Evolutionary conservation across 2,888 invertebrate genomes (phyloP).

Genomic region (Pristionchus fissidentatus): DNA sequence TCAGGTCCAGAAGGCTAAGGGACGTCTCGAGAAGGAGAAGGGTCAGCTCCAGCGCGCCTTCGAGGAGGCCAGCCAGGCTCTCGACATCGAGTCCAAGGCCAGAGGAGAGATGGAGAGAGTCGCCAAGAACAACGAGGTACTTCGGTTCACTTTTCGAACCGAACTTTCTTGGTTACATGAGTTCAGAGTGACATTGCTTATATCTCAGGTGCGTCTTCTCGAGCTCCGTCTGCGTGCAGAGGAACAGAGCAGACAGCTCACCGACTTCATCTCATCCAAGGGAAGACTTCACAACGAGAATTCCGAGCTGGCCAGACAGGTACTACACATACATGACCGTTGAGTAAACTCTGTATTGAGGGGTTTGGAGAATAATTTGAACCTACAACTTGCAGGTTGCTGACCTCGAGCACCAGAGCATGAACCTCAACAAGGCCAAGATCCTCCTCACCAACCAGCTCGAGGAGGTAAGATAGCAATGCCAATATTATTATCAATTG

Average conservation of each 20-base stretch:
- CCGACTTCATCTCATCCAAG: slow-evolving; percentile 88
- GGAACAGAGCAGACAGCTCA: slow-evolving; percentile 91
- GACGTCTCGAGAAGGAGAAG: slow-evolving; percentile 69
- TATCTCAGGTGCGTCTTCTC: slow-evolving; percentile 82
- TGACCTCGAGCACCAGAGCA: slow-evolving; percentile 90
- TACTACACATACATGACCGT: slow-evolving; percentile 76
- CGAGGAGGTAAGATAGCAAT: slow-evolving; percentile 86
- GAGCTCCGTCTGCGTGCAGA: slow-evolving; percentile 96
- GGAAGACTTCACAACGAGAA: slow-evolving; percentile 97
- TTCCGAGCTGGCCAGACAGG: slow-evolving; percentile 93
- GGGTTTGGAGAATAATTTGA: background rate
- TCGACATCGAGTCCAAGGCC: slow-evolving; percentile 66
- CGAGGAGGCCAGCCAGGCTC: slow-evolving; percentile 64
- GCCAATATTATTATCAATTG: background rate
- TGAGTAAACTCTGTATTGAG: background rate
- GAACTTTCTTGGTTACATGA: no score
- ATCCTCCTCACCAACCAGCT: slow-evolving; percentile 86
- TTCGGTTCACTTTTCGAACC: background rate
- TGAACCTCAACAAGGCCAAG: slow-evolving; percentile 87
- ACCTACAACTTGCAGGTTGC: slow-evolving; percentile 49
- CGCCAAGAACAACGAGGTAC: slow-evolving; percentile 65
- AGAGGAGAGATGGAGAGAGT: slow-evolving; percentile 65
- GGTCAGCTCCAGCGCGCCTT: slow-evolving; percentile 65
- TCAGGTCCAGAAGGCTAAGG: slow-evolving; percentile 66
- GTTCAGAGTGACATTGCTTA: background rate